These are phyloP conservation scores for Heteronetta atricapilla DNA, from an alignment of 2,113 vertebrate species.

Conservation along the genomic window DNA sequence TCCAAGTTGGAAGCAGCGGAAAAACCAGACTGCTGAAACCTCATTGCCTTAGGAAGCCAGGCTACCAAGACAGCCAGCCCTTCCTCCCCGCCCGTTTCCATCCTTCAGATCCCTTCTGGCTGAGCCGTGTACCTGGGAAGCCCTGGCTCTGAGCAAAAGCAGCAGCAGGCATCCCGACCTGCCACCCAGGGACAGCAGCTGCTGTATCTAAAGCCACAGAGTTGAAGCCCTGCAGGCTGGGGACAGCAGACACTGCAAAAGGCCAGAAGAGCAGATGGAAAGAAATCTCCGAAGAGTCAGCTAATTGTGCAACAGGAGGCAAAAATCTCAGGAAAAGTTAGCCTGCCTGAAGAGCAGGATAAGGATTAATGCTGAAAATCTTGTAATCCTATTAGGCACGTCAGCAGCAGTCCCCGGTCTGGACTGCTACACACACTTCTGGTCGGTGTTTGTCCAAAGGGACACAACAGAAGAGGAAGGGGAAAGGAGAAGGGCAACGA, in stretches of 20 bases:
- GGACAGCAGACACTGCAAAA: not conserved
- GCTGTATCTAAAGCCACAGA: not conserved
- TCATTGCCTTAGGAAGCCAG: conserved; percentile 55
- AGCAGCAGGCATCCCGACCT: not conserved
- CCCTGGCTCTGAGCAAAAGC: not conserved
- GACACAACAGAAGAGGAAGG: rapidly evolving
- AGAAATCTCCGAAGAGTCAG: conserved; percentile 23
- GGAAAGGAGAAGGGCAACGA: not conserved
- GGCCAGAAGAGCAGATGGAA: not conserved
- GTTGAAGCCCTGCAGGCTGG: not conserved
- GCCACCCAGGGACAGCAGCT: not conserved
- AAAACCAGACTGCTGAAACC: not conserved
- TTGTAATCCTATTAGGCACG: conserved; percentile 48
- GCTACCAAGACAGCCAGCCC: not conserved
- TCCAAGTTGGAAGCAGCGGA: not conserved
- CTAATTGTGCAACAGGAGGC: conserved; percentile 31
- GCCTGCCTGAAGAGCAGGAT: conserved; percentile 30
- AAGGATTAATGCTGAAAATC: conserved; percentile 46
- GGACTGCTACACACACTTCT: rapidly evolving
- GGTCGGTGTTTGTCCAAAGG: not conserved
- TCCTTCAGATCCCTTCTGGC: not conserved
- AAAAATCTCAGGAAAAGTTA: conserved; percentile 58
- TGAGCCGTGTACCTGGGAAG: not conserved
- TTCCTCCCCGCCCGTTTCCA: conserved; percentile 27
- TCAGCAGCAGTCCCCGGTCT: not conserved